Conservation (phyloP, 2,797 vertebrate species). For the Apogon hyalosoma region DNA sequence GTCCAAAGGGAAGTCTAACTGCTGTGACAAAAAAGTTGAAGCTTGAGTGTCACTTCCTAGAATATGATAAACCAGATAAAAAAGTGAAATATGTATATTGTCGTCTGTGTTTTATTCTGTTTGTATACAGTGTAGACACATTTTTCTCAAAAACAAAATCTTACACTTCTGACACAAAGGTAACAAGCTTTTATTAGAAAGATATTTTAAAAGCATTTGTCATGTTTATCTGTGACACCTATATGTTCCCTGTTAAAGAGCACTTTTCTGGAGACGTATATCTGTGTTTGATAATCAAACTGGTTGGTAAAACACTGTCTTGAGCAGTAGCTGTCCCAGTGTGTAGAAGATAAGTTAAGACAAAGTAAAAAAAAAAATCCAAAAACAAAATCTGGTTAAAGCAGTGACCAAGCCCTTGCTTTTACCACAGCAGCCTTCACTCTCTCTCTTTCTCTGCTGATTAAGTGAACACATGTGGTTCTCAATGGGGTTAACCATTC, state of each 20-base stretch:
- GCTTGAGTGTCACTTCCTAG: not conserved
- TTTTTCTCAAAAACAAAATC: not conserved
- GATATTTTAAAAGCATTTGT: constrained; percentile 11
- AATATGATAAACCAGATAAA: not conserved
- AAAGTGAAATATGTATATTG: not conserved
- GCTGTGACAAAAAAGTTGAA: constrained; percentile 5
- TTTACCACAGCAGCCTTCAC: constrained; percentile 29
- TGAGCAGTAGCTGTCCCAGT: constrained; percentile 14
- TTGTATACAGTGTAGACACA: constrained; percentile 4
- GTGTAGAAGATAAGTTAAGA: constrained; percentile 44
- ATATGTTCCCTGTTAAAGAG: no score
- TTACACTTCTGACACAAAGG: no score
- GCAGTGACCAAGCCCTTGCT: constrained; percentile 39
- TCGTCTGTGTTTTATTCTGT: not conserved
- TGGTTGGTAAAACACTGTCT: constrained; percentile 10
- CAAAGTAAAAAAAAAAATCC: no score
- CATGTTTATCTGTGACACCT: no score
- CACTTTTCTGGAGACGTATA: constrained; percentile 6
- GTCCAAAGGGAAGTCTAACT: not conserved
- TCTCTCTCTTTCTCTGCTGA: constrained; percentile 38
- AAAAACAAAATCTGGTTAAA: constrained; percentile 34
- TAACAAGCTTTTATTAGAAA: not conserved
- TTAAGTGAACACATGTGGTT: constrained; percentile 61
- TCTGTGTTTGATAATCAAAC: constrained; percentile 11
- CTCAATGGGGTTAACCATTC: constrained; percentile 54